Evolutionary conservation across 2,797 vertebrate genomes (phyloP).

Genomic region (Danio jaintianensis): DNA sequence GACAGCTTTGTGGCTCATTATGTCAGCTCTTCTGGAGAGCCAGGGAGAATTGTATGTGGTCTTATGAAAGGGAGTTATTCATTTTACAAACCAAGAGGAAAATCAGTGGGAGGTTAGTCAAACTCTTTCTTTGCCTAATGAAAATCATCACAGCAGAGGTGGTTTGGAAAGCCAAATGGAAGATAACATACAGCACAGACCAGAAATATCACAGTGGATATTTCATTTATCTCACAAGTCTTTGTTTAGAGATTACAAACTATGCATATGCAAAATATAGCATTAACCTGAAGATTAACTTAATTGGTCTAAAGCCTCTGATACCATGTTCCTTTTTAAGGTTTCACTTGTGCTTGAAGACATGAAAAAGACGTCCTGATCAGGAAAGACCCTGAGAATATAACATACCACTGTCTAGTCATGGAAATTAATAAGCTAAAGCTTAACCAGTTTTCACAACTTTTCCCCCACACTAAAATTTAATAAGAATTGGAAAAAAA

Average conservation of each 20-base stretch:
- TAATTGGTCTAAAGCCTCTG: not conserved
- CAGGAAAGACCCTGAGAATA: constrained; percentile 10
- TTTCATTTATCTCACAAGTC: not conserved
- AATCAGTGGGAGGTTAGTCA: constrained; percentile 55
- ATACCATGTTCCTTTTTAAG: not conserved
- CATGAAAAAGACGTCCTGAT: not conserved
- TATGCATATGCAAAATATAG: not conserved
- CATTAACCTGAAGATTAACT: not conserved
- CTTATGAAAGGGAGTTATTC: constrained; percentile 63
- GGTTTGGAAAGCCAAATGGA: constrained; percentile 47
- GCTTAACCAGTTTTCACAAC: too few species aligned
- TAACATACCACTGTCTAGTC: not conserved
- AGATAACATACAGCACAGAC: constrained; percentile 32
- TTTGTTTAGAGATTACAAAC: not conserved
- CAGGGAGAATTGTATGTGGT: constrained; percentile 57
- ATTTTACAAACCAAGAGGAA: constrained; percentile 62
- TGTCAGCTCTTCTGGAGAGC: constrained; percentile 25
- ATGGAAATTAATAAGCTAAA: too few species aligned
- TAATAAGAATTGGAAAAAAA: too few species aligned
- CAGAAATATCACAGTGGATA: constrained; percentile 14
- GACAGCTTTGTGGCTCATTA: constrained; percentile 50
- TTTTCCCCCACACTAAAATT: too few species aligned
- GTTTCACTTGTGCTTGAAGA: not conserved
- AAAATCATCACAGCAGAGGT: constrained; percentile 59
- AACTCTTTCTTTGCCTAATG: constrained; percentile 50